Conservation (phyloP, 2,888 invertebrate species). For the Coecobrya sp. region DNA sequence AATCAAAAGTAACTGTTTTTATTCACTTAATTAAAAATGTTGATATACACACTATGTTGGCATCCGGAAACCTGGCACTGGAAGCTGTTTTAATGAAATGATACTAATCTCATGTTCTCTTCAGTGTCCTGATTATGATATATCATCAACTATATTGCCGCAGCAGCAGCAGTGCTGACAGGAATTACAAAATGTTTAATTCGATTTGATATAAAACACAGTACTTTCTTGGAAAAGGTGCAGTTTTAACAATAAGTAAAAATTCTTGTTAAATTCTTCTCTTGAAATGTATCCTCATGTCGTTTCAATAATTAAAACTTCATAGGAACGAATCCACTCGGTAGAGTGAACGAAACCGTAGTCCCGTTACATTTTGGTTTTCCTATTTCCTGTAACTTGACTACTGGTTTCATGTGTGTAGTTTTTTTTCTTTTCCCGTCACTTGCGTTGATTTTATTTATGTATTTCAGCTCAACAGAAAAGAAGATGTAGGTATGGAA, state of each 20-base stretch:
- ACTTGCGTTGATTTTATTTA: neutral
- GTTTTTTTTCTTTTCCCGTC: neutral
- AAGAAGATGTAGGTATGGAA: neutral
- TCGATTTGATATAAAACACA: neutral
- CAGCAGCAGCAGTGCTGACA: slow-evolving; percentile 11
- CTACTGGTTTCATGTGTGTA: slow-evolving; percentile 56
- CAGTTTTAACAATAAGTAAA: slow-evolving; percentile 4
- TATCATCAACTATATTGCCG: neutral
- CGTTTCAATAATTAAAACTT: slow-evolving; percentile 72
- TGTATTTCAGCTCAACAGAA: neutral
- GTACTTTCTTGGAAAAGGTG: slow-evolving; percentile 33
- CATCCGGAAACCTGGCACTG: slow-evolving; percentile 23
- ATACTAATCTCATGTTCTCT: neutral
- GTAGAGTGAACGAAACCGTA: slow-evolving; percentile 38
- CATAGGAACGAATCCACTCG: neutral
- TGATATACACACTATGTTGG: neutral
- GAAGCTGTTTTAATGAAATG: slow-evolving; percentile 42
- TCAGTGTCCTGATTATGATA: slow-evolving; percentile 1
- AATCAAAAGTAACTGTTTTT: slow-evolving; percentile 2
- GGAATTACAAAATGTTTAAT: neutral
- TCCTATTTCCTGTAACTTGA: slow-evolving; percentile 74
- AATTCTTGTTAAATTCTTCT: slow-evolving; percentile 41
- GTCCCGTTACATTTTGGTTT: slow-evolving; percentile 70
- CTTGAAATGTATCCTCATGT: slow-evolving; percentile 52
- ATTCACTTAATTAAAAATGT: slow-evolving; percentile 12